phyloP scores from a whole-genome alignment of 2,797 vertebrate species.

The Cynopterus sphinx region DNA sequence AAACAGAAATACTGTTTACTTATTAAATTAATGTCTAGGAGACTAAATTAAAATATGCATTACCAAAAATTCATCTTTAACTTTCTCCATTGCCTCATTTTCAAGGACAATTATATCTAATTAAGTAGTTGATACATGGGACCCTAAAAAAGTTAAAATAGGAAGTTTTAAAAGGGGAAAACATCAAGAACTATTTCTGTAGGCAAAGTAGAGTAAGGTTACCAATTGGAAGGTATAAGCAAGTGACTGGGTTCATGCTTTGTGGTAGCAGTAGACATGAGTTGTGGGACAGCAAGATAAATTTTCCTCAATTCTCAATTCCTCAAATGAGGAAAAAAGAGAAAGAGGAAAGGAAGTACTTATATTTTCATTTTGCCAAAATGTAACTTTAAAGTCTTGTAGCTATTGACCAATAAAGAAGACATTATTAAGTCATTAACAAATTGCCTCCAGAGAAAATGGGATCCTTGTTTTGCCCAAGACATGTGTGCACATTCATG shows the following conservation, averaged over 20 bases:
- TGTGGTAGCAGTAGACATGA: neutral
- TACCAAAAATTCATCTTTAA: neutral
- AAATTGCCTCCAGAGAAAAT: neutral
- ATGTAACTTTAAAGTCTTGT: neutral
- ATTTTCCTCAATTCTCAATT: neutral
- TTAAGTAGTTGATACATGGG: neutral
- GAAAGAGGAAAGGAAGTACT: neutral
- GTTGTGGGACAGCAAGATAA: neutral
- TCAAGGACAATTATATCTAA: neutral
- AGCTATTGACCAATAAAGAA: neutral
- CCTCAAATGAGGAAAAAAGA: neutral
- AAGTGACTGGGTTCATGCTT: neutral
- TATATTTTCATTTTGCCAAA: neutral
- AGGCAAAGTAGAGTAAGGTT: neutral
- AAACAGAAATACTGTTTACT: neutral
- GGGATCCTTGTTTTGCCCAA: neutral
- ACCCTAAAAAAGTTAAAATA: neutral
- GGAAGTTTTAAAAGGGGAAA: neutral
- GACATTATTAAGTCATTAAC: neutral
- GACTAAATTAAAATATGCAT: neutral
- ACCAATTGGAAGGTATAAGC: neutral
- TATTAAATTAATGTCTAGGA: neutral
- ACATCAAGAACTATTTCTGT: neutral
- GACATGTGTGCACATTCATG: neutral
- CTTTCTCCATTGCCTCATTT: slow-evolving; percentile 7